Base-by-base conservation (phyloP, 2,888 invertebrate species). In the Plebejus melissa region DNA sequence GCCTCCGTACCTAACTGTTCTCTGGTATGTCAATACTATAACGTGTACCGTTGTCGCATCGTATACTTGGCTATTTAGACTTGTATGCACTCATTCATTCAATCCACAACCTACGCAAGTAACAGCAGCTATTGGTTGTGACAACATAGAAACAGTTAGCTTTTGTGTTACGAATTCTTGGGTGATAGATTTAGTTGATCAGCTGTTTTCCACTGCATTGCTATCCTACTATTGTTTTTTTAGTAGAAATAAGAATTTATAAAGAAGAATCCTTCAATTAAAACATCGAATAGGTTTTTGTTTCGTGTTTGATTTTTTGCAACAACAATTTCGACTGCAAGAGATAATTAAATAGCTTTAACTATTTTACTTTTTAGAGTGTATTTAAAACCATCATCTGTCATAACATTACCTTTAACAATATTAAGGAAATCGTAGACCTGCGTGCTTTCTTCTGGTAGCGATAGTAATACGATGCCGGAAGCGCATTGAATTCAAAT, bases 401-500 rank as follows among this genome's bases (percentile, higher is more conserved):
- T 46, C 1, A 32, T 32, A 3, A 11, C 32, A 58, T 65, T 9
- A 11, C 3, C 28, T 65, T 65, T 65, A 32, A 65, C 28, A 65
- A 50, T 16, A 72, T 41, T 36, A 6, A 72, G 54, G 54, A 72
- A 72, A 46, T 41, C 4, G n/a, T 72, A 75, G 28, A 16, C 16
- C 70, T 38, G 16, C 50, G 57, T 75, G 76, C 76, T 79, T 80
- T 78, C 78, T 76, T 76, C 76, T 76, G 78, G 76, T 75, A 72
- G 79, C 76, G 78, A 77, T 79, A 79, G 77, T 79, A 79, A 78
- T 77, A 78, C 70, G 54, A 77, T 76, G 74, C 74, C 58, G 60
- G 75, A 74, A 81, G 78, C 80, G 85, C 85, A 88, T 91, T 89
- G 89, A 90, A 91, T 91, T 88, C 85, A 88, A 91, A 91, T 89